These are phyloP conservation scores for Neria commutata DNA, from an alignment of 2,888 invertebrate genomes.

Conservation along the genomic window DNA sequence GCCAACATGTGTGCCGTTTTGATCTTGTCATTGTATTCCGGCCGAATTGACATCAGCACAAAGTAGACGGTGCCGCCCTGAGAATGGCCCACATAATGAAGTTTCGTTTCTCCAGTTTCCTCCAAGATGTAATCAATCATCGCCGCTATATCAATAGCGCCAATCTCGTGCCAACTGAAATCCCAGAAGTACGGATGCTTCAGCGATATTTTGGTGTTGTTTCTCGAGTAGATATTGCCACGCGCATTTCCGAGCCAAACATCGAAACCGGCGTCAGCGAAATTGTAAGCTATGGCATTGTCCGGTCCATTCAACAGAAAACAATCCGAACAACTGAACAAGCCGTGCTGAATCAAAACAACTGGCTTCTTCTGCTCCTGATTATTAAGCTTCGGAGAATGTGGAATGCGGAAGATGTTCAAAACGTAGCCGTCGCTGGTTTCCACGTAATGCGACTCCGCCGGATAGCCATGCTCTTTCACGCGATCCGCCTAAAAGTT, in stretches of 20 bases:
- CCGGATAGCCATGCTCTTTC: constrained; percentile 64
- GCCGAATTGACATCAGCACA: constrained; percentile 59
- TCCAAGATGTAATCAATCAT: constrained; percentile 66
- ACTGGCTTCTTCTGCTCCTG: constrained; percentile 62
- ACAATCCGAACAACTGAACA: constrained; percentile 70
- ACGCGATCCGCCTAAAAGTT: constrained; percentile 46
- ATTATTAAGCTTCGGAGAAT: constrained; percentile 57
- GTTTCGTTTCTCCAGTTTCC: constrained; percentile 60
- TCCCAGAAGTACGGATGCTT: constrained; percentile 52
- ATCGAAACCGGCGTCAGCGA: constrained; percentile 64
- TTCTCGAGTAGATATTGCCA: constrained; percentile 68
- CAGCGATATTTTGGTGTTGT: constrained; percentile 60
- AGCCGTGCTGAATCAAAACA: constrained; percentile 80
- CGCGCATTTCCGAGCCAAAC: constrained; percentile 72
- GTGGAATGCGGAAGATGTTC: constrained; percentile 80
- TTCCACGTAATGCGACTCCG: constrained; percentile 72
- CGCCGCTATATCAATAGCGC: constrained; percentile 67
- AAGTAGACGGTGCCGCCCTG: constrained; percentile 65
- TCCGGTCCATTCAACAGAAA: constrained; percentile 75
- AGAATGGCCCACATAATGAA: constrained; percentile 71
- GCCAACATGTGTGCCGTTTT: constrained; percentile 65
- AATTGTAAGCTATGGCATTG: constrained; percentile 65
- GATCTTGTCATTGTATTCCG: constrained; percentile 64
- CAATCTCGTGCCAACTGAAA: constrained; percentile 68
- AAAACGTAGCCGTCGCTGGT: constrained; percentile 86